Percentiles rank a stretch among this genome's conserved stretches.
phyloP scores from a whole-genome alignment of 1,140 invertebrate species.

The Sarcophaga bullata region DNA sequence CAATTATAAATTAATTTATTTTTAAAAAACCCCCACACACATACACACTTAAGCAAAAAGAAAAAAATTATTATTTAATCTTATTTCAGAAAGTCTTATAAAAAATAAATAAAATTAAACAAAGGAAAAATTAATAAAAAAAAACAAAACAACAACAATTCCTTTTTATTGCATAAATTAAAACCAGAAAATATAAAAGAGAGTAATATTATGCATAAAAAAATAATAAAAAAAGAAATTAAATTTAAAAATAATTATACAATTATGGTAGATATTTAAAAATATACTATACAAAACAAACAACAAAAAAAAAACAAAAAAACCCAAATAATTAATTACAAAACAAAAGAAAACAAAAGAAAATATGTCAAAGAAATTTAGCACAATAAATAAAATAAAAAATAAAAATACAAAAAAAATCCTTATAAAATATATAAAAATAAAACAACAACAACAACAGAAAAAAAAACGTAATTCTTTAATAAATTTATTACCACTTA shows the following conservation, averaged over 20 bases:
- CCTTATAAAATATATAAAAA: too few relatives aligned
- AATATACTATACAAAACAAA: neutral
- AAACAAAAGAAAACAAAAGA: neutral
- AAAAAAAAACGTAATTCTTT: too few relatives aligned
- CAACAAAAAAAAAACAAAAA: neutral
- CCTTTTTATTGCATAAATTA: too few relatives aligned
- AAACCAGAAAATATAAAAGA: too few relatives aligned
- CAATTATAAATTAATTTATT: neutral
- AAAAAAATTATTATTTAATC: neutral
- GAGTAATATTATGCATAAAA: neutral
- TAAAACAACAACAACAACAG: too few relatives aligned
- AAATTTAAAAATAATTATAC: neutral
- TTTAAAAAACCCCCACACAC: neutral
- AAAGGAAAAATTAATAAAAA: too few relatives aligned
- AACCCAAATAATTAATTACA: neutral
- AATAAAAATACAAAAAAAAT: too few relatives aligned
- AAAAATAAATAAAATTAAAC: neutral
- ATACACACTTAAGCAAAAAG: neutral
- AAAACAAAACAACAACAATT: too few relatives aligned
- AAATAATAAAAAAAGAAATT: neutral
- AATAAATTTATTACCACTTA: too few relatives aligned
- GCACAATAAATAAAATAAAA: neutral
- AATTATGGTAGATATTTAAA: neutral
- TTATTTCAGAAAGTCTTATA: neutral
- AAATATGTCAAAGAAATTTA: slow-evolving; percentile 19